Conservation (phyloP, 2,888 invertebrate genomes). For the Nomada fucata region DNA sequence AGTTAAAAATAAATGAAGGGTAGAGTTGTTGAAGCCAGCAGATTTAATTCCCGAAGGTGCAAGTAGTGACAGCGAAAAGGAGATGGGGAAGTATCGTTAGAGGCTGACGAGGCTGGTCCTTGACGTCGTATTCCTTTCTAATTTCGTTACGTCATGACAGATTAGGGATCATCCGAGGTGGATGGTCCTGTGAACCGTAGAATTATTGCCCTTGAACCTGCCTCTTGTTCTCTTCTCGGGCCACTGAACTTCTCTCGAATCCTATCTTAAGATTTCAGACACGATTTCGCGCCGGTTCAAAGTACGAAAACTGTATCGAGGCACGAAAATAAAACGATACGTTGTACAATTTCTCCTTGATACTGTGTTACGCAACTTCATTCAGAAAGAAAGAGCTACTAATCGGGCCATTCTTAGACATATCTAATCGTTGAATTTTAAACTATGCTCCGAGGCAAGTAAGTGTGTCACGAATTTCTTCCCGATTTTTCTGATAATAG, state of each 20-base stretch:
- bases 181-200: conserved; percentile 38
- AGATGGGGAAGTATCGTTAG: conserved; percentile 19
- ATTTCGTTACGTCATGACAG: conserved; percentile 64
- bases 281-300: not conserved
- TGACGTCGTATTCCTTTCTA: conserved; percentile 62
- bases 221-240: conserved; percentile 52
- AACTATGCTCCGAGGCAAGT: too few relatives aligned
- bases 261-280: conserved; percentile 14
- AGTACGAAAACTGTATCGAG: not conserved
- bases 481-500: too few relatives aligned
- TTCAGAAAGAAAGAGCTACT: not conserved
- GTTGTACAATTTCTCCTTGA: not conserved
- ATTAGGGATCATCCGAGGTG: conserved; percentile 48
- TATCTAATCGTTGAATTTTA: too few relatives aligned
- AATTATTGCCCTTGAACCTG: conserved; percentile 74
- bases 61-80: not conserved
- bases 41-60: not conserved
- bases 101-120: conserved; percentile 21
- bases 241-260: conserved; percentile 64
- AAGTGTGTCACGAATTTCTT: too few relatives aligned
- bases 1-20: not conserved
- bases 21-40: not conserved
- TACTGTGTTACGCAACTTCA: not conserved
- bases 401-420: not conserved
- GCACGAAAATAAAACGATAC: not conserved